Base-by-base conservation (phyloP, 2,113 vertebrate species). In the Phyllostomus discolor region DNA sequence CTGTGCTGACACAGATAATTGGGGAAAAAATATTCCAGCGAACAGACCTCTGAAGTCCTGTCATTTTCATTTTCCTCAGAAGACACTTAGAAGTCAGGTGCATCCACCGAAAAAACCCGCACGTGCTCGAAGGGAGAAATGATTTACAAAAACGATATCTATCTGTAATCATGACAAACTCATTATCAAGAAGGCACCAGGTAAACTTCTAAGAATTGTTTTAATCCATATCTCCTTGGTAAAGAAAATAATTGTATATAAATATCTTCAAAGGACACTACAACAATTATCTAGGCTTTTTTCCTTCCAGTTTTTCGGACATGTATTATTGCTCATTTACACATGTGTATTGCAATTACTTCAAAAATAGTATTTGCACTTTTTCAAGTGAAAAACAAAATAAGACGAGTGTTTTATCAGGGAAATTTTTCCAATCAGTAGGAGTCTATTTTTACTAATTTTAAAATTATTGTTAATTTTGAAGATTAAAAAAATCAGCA, bases 11-110 rank as follows among this genome's bases (percentile, higher is more conserved):
- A 96, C 0, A 19, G 81, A 93, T 97, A 97, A 98, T 97, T 98
- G 97, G 97, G 1, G 22, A 64, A 90, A 97, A 97, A 96, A 59
- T 95, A 94, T 97, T 97, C 88, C 92, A 97, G 59, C 69, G 76
- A 98, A 95, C 28, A 98, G 93, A 92, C 48, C 97, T 92, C 91
- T 31, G 41, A 96, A 98, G 95, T 94, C 70, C 4, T 97, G 92
- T 98, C 97, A 96, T 85, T 98, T 97, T 97, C 92, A 90, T 98
- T 96, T 97, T 96, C 91, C 0, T 98, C 95, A 97, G 78, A 98
- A 97, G 88, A 0, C 0, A 96, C 96, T 85, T 96, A 86, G 72
- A 96, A 97, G 92, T 97, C 96, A 98, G 97, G 97, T 98, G 91
- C 97, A 96, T 91, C 50, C 95, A 90, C 48, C 94, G 96, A 96